Evolutionary conservation across 2,113 vertebrate species (phyloP), one percentile per base, ranked within the genome.

Genomic region (Perognathus longimembris): DNA sequence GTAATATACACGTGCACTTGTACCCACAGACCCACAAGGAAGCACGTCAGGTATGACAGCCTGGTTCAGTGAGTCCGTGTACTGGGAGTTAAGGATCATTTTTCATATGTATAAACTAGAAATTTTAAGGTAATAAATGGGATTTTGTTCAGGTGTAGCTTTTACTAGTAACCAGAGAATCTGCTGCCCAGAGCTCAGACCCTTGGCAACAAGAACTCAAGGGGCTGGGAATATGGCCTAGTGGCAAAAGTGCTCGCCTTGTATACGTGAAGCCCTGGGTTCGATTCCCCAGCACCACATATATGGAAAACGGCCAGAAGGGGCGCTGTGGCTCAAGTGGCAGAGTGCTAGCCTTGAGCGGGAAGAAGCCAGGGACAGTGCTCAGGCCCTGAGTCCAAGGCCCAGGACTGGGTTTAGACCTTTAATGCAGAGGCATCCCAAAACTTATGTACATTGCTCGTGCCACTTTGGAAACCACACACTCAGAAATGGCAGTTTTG

Each of bases 21-120:
- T 54, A 54, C 50, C n/a, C n/a, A n/a, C n/a, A n/a, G n/a, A 45
- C 11, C 7, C 1, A 1, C 0, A 54, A 0, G 40, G 28, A 30
- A 85, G 76, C 30, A 22, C 0, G 12, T n/a, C 24, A 54, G 80
- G 11, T 0, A 0, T 66, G 32, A 22, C 0, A 1, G 67, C 5
- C 14, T 21, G 0, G 1, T 0, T 8, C 34, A 14, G 54, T 0
- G 50, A 6, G 15, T 3, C 30, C 14, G 1, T 0, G 5, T 0
- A 3, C 24, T 0, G 17, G 63, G 40, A 64, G 34, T 11, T 22
- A 28, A 28, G n/a, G 22, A 54, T 21, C 1, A 30, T 54, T 77
- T 77, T 59, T 50, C 10, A 57, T 10, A 59, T 0, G 6, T 24
- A 10, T 5, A 74, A 30, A 14, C 73, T 11, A 3, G 6, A 38